Percentiles rank a stretch among this genome's conserved stretches.
phyloP scores from a whole-genome alignment of 2,113 vertebrate genomes.

The Clarias gariepinus region DNA sequence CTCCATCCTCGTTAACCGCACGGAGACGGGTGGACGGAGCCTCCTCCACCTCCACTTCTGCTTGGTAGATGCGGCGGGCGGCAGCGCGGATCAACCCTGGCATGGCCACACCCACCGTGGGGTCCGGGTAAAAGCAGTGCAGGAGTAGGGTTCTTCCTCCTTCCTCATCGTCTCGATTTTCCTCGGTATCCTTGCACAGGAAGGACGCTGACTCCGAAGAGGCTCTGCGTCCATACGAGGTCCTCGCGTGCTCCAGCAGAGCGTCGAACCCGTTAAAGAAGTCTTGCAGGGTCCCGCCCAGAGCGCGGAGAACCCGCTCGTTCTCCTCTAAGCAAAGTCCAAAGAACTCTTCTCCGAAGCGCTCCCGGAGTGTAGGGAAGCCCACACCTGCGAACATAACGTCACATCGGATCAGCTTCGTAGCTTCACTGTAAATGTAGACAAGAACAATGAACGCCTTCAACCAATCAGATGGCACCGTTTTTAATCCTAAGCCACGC shows the following conservation, averaged over 20 bases:
- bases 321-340: conserved; percentile 95
- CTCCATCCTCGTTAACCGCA: conserved; percentile 69
- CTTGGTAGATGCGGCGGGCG: conserved; percentile 87
- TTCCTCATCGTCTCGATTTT: conserved; percentile 54
- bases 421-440: too few relatives aligned
- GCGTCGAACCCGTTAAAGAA: conserved; percentile 99
- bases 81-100: conserved; percentile 91
- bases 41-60: conserved; percentile 89
- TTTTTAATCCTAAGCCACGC: too few relatives aligned
- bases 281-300: conserved; percentile 93
- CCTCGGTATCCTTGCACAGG: conserved; percentile 87
- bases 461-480: too few relatives aligned
- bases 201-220: conserved; percentile 93
- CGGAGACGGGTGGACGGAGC: conserved; percentile 75
- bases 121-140: conserved; percentile 92
- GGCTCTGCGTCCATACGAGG: conserved; percentile 90
- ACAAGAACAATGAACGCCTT: too few relatives aligned
- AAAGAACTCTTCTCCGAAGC: conserved; percentile 95
- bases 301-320: conserved; percentile 91
- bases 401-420: not conserved
- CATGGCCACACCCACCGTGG: conserved; percentile 90
- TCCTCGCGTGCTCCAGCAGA: conserved; percentile 93
- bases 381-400: conserved; percentile 77
- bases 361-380: conserved; percentile 89
- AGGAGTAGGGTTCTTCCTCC: conserved; percentile 79